Conservation (phyloP, 1,140 invertebrate species). For the Cotesia vestalis region DNA sequence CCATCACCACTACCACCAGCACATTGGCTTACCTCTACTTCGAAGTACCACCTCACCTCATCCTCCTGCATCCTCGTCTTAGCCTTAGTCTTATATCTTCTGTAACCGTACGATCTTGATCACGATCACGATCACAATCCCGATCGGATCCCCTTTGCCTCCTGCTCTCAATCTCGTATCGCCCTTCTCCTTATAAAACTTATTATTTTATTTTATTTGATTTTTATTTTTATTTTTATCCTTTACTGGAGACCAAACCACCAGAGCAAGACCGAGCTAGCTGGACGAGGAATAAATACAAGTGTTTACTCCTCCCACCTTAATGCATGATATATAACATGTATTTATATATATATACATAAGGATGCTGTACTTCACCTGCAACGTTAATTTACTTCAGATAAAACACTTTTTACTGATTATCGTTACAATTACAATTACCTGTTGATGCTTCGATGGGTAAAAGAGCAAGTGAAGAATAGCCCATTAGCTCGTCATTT, state of each 20-base stretch:
- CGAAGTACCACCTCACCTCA: slow-evolving; percentile 16
- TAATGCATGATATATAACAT: too few species aligned
- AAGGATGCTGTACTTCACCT: too few species aligned
- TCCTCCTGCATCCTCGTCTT: slow-evolving; percentile 34
- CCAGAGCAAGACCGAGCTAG: neutral
- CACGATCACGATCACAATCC: slow-evolving; percentile 19
- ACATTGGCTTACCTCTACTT: neutral
- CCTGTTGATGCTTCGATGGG: too few species aligned
- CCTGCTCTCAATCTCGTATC: slow-evolving; percentile 34
- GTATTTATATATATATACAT: too few species aligned
- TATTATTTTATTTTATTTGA: slow-evolving; percentile 12
- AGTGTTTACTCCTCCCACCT: neutral
- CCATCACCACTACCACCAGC: slow-evolving; percentile 10
- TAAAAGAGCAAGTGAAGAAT: too few species aligned
- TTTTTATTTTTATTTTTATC: slow-evolving; percentile 22
- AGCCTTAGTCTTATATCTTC: slow-evolving; percentile 30
- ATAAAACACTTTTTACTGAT: too few species aligned
- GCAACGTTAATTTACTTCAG: too few species aligned
- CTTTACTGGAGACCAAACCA: slow-evolving; percentile 27
- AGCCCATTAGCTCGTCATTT: too few species aligned
- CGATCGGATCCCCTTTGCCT: slow-evolving; percentile 5
- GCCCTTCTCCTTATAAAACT: slow-evolving; percentile 11
- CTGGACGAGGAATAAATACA: neutral
- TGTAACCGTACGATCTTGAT: too few species aligned
- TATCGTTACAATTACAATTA: too few species aligned